phyloP scores from a whole-genome alignment of 2,113 vertebrate species.

The Bujurquina vittata region DNA sequence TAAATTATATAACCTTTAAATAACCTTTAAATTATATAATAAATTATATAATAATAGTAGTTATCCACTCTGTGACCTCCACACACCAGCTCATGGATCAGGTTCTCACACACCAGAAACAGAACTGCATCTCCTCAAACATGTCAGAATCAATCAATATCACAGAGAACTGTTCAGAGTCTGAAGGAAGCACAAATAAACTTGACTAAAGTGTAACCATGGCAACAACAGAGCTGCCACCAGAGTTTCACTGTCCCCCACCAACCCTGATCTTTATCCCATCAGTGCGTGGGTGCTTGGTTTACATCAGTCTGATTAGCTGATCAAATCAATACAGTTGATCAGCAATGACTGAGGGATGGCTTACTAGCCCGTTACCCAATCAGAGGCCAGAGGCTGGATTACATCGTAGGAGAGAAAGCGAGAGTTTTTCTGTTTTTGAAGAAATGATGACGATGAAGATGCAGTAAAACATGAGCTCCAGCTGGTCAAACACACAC shows the following conservation, averaged over 20 bases:
- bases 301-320: not conserved
- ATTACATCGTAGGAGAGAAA: not conserved
- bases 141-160: not conserved
- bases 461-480: conserved; percentile 21
- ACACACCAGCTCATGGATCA: not conserved
- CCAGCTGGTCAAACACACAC: not conserved
- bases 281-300: not conserved
- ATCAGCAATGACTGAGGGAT: not conserved
- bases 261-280: not conserved
- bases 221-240: conserved; percentile 4
- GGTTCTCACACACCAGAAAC: not conserved
- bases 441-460: not conserved
- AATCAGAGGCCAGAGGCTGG: not conserved
- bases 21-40: no score
- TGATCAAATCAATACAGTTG: not conserved
- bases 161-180: not conserved
- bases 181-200: not conserved
- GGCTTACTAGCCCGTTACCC: not conserved
- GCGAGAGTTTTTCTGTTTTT: not conserved
- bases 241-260: not conserved
- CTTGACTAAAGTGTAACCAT: not conserved
- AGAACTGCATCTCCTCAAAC: not conserved
- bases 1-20: no score
- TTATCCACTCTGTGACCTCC: not conserved
- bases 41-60: no score